phyloP scores from a whole-genome alignment of 2,888 invertebrate species.

The Acleris emargana region DNA sequence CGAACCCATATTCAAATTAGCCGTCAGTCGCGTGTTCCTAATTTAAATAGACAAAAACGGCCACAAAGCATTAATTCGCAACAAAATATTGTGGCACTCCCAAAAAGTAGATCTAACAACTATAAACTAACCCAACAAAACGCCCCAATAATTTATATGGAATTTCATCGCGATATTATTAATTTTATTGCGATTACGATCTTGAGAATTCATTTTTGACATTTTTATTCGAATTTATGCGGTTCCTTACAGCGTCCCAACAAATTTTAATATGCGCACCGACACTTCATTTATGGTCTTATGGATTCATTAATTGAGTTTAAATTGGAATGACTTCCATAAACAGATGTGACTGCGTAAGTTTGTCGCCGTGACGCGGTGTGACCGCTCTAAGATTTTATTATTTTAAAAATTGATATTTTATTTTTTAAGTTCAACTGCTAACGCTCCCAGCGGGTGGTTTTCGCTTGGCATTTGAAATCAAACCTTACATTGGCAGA shows the following conservation, averaged over 20 bases:
- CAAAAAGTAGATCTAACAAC: conserved; percentile 49
- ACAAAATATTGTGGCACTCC: conserved; percentile 41
- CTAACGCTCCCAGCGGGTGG: conserved; percentile 80
- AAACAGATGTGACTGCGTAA: conserved; percentile 44
- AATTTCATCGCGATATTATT: conserved; percentile 81
- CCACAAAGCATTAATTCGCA: conserved; percentile 38
- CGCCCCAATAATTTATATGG: conserved; percentile 76
- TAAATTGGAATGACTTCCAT: conserved; percentile 45
- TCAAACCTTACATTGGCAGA: conserved; percentile 47
- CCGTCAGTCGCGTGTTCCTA: conserved; percentile 4
- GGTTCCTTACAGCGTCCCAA: conserved; percentile 57
- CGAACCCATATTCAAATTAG: conserved; percentile 18
- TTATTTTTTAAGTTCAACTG: conserved; percentile 76
- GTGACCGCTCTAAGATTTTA: conserved; percentile 81
- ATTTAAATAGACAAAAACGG: conserved; percentile 32
- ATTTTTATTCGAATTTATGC: conserved; percentile 82
- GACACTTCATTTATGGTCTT: conserved; percentile 43
- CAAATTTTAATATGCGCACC: conserved; percentile 44
- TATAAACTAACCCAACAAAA: conserved; percentile 72
- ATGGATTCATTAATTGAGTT: conserved; percentile 52
- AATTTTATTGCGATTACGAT: conserved; percentile 81
- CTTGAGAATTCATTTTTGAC: conserved; percentile 81
- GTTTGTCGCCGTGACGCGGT: conserved; percentile 64
- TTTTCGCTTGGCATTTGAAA: conserved; percentile 43
- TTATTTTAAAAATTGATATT: conserved; percentile 81